Percentiles rank a stretch among this genome's conserved stretches.
These are phyloP conservation scores for Hydriomena furcata DNA, from an alignment of 2,888 invertebrate species.

Conservation along the genomic window DNA sequence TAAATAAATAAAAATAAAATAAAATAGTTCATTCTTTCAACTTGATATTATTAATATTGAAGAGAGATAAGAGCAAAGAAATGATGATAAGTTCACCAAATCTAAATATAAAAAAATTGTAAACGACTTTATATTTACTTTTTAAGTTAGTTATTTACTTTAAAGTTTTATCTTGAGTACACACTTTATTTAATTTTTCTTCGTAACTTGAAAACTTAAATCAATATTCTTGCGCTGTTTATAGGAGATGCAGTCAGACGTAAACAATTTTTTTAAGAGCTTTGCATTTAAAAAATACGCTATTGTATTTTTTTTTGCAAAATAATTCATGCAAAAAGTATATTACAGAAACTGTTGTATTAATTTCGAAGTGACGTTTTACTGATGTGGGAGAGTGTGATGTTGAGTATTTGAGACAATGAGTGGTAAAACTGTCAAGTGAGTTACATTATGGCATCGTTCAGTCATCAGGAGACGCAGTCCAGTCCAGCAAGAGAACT, in stretches of 20 bases:
- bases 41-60: no score
- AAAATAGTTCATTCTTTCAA: no score
- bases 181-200: conserved; percentile 23
- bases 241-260: background rate
- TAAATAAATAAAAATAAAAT: no score
- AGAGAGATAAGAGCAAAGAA: no score
- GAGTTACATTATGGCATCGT: conserved; percentile 59
- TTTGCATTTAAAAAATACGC: no score
- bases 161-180: conserved; percentile 33
- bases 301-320: no score
- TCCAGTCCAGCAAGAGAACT: conserved; percentile 70
- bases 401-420: conserved; percentile 44
- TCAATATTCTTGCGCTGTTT: conserved; percentile 9
- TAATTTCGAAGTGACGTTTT: conserved; percentile 29
- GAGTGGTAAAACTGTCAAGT: conserved; percentile 49
- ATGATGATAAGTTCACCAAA: no score
- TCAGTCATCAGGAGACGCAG: conserved; percentile 68
- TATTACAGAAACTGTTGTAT: conserved; percentile 38
- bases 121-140: no score
- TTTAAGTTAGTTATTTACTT: conserved; percentile 31
- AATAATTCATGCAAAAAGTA: no score
- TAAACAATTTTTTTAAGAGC: no score
- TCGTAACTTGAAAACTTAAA: conserved; percentile 20
- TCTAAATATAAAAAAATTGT: no score
- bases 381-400: conserved; percentile 33